phyloP scores from a whole-genome alignment of 2,113 vertebrate genomes.

The Lampris megalopsis region DNA sequence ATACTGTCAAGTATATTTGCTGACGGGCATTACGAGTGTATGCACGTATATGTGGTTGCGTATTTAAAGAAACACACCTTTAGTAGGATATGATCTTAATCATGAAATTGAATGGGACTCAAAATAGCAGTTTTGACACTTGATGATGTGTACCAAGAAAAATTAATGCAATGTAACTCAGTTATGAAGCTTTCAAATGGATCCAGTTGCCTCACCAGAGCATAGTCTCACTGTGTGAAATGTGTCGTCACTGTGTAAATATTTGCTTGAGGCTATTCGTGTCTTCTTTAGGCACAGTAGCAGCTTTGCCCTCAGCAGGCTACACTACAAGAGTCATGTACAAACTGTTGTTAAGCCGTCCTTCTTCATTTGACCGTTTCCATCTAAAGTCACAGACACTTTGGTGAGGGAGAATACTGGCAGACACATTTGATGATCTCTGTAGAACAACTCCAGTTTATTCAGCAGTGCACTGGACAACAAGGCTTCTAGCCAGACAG shows the following conservation, averaged over 20 bases:
- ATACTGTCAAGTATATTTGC: conserved; percentile 30
- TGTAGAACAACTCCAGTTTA: background rate
- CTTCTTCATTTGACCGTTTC: background rate
- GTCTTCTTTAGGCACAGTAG: conserved; percentile 20
- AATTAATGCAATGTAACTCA: background rate
- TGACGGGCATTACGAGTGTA: background rate
- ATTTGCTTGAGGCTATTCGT: conserved; percentile 50
- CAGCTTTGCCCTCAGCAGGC: conserved; percentile 14
- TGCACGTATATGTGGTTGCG: background rate
- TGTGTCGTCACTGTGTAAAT: conserved; percentile 59
- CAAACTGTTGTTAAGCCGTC: background rate
- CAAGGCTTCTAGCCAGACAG: no score
- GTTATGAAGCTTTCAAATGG: conserved; percentile 5
- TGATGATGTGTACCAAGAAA: conserved; percentile 18
- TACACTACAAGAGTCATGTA: background rate
- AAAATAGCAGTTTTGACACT: conserved; percentile 4
- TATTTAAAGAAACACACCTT: background rate
- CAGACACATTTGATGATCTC: background rate
- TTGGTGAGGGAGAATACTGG: background rate
- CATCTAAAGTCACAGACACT: no score
- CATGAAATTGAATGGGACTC: background rate
- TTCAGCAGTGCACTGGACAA: no score
- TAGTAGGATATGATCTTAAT: background rate
- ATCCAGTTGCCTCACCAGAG: conserved; percentile 4
- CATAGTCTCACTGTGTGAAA: conserved; percentile 63